Evolutionary conservation across 2,797 vertebrate genomes (phyloP).

Genomic region (Gallinago solitaria): DNA sequence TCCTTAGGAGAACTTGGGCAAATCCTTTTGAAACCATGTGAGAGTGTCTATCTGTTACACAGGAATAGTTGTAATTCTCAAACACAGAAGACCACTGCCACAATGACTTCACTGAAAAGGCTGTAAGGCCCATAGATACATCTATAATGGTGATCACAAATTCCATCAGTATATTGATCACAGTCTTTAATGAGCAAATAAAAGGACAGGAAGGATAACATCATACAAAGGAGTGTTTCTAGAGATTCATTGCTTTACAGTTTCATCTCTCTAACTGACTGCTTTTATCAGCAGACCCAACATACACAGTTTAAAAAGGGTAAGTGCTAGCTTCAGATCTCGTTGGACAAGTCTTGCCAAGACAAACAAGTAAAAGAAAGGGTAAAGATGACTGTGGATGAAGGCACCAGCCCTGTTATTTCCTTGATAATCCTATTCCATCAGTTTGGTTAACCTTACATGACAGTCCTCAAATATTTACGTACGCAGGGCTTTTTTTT

Average conservation of each 20-base stretch:
- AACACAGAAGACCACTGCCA: background rate
- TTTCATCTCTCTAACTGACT: background rate
- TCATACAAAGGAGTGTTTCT: background rate
- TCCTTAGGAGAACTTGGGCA: background rate
- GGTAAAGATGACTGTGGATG: background rate
- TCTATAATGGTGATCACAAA: background rate
- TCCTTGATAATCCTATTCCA: background rate
- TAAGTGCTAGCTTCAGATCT: background rate
- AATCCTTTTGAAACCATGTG: background rate
- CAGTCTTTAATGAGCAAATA: background rate
- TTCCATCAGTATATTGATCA: background rate
- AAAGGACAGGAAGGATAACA: background rate
- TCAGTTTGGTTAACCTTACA: background rate
- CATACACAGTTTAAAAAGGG: background rate
- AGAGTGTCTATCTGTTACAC: background rate
- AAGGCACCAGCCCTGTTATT: background rate
- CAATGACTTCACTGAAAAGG: background rate
- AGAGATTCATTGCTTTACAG: background rate
- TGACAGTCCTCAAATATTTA: background rate
- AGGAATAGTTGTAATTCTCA: background rate
- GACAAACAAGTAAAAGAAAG: background rate
- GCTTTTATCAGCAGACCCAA: background rate
- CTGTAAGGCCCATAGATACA: background rate
- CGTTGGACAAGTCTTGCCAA: background rate
- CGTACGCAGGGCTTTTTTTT: accelerated